Evolutionary conservation across 2,888 invertebrate species (phyloP).

Genomic region (Thera britannica): DNA sequence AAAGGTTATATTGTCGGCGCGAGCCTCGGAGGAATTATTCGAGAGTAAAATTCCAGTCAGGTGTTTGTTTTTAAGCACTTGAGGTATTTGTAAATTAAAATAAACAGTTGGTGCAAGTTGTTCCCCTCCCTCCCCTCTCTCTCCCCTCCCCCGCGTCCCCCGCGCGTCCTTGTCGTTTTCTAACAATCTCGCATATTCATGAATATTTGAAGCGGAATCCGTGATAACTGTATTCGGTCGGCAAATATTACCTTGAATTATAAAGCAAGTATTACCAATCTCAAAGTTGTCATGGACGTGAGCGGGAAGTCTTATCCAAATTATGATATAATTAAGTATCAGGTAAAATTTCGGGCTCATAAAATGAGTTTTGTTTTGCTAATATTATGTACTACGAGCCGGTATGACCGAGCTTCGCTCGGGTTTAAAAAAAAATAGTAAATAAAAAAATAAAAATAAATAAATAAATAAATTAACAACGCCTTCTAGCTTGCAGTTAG

Average conservation of each 20-base stretch:
- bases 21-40: not conserved
- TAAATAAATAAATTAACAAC: too few relatives aligned
- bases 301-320: not conserved
- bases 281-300: constrained; percentile 4
- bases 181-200: constrained; percentile 19
- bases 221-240: constrained; percentile 13
- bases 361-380: too few relatives aligned
- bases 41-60: constrained; percentile 1
- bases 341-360: too few relatives aligned
- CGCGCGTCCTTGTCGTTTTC: not conserved
- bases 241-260: constrained; percentile 14
- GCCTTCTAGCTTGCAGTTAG: too few relatives aligned
- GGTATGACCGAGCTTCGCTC: too few relatives aligned
- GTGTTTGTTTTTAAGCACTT: not conserved
- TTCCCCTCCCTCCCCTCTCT: too few relatives aligned
- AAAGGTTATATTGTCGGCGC: not conserved
- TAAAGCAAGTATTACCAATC: constrained; percentile 10
- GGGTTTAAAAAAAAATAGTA: too few relatives aligned
- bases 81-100: not conserved
- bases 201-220: constrained; percentile 17
- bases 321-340: not conserved
- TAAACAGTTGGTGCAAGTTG: not conserved
- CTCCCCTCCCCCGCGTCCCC: too few relatives aligned
- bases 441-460: too few relatives aligned
- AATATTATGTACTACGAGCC: too few relatives aligned